Base-by-base conservation (phyloP, 2,797 vertebrate species). In the Pseudochaenichthys georgianus region DNA sequence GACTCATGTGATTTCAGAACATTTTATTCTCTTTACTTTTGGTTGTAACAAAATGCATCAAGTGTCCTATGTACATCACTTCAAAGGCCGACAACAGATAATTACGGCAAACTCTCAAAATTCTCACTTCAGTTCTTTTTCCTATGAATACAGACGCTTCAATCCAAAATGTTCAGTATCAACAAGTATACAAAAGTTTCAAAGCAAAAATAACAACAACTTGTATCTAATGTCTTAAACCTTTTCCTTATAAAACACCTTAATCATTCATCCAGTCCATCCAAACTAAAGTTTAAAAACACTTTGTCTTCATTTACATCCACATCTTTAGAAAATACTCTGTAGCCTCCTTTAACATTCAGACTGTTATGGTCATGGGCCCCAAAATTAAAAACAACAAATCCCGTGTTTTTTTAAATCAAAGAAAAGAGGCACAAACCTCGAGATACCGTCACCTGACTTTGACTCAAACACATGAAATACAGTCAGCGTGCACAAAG, bases 401-500 rank as follows among this genome's bases (percentile, higher is more conserved):
- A 78, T 78, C 57, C 61, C 4, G 31, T 74, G 51, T 71, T 82
- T 55, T 16, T 59, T 46, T 71, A 67, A 80, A 68, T n/a, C 34
- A 70, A 50, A 64, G 47, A 65, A 60, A 15, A 52, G 38, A 71
- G 34, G 64, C 13, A 54, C 72, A 64, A 68, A 71, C 23, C 70
- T 68, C 52, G 60, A 80, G 51, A 77, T 13, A 45, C n/a, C 45
- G 48, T 73, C 16, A 21, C 67, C 57, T 58, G 52, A 82, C 67
- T 73, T 73, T 66, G 45, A 78, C 46, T 75, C 53, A 60, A 77
- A 79, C 65, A 74, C 59, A 70, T 13, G 31, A 45, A 85, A 69
- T 86, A 89, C 84, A 86, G 85, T 88, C 76, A 73, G 67, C 21
- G 64, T 31, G 75, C 82, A 89, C 81, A 87, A 76, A 74, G 71